Percentiles rank a stretch among this genome's conserved stretches.
Evolutionary conservation across 2,888 invertebrate genomes (phyloP).

Genomic region (Julus scanicus): DNA sequence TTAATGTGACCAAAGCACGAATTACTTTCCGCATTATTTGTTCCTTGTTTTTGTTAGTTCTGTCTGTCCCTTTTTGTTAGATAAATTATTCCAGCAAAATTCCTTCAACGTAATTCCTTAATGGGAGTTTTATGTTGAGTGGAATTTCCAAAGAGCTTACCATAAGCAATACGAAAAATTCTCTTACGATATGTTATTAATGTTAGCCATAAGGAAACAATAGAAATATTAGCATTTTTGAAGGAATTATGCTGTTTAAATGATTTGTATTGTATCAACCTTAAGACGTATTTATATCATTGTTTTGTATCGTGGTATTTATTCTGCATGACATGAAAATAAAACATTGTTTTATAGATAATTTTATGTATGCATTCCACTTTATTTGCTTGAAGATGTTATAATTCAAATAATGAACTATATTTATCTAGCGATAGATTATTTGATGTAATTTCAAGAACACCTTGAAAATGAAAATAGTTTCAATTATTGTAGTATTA

Average conservation of each 20-base stretch:
- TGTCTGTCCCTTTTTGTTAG: background rate
- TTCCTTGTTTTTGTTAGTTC: background rate
- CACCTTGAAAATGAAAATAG: too few species aligned
- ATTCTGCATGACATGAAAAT: background rate
- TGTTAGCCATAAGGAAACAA: too few species aligned
- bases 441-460: too few species aligned
- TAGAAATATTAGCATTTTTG: too few species aligned
- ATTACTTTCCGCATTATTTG: background rate
- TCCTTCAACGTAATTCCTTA: background rate
- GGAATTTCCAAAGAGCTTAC: background rate
- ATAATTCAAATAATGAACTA: too few species aligned
- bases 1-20: background rate
- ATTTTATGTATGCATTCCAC: background rate
- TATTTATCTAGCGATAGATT: too few species aligned
- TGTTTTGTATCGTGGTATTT: background rate
- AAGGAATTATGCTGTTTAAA: background rate
- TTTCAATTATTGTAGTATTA: too few species aligned
- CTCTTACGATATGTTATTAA: too few species aligned
- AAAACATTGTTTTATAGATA: background rate
- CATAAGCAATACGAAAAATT: background rate
- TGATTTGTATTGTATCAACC: background rate
- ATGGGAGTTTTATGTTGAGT: background rate
- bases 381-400: too few species aligned
- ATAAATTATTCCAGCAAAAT: background rate
- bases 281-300: background rate